Evolutionary conservation across 1,140 invertebrate species (phyloP).

Genomic region (Bacillus rossius): DNA sequence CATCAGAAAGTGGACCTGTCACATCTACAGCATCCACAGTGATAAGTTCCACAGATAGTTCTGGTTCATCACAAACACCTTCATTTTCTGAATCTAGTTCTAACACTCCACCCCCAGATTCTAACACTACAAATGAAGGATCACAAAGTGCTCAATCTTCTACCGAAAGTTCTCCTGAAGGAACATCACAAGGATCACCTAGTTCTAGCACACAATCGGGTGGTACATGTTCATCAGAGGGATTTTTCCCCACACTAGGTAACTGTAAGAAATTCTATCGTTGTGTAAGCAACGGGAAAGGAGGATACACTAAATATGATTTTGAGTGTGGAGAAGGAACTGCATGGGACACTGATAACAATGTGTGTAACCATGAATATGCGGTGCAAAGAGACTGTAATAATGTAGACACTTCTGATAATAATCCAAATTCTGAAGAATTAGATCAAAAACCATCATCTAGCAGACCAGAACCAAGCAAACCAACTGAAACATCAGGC

Average conservation of each 20-base stretch:
- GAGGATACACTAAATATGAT: conserved; percentile 51
- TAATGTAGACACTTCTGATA: too few species aligned
- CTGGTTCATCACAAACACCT: too few species aligned
- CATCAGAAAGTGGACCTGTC: too few species aligned
- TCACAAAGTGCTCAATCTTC: too few species aligned
- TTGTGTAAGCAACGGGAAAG: conserved; percentile 54
- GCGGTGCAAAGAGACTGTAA: conserved; percentile 22
- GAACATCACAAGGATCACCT: too few species aligned
- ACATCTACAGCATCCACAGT: too few species aligned
- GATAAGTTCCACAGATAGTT: too few species aligned
- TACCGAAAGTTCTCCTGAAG: too few species aligned
- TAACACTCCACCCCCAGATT: too few species aligned
- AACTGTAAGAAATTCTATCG: conserved; percentile 63
- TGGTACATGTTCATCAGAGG: conserved; percentile 24
- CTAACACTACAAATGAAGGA: too few species aligned
- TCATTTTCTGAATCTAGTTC: too few species aligned
- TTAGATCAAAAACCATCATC: conserved; percentile 13
- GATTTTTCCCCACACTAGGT: conserved; percentile 45
- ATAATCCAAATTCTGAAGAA: conserved; percentile 5
- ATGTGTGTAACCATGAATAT: conserved; percentile 55
- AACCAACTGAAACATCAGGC: not conserved
- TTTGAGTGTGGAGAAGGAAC: conserved; percentile 60
- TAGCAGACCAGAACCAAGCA: conserved; percentile 11
- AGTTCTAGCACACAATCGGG: too few species aligned
- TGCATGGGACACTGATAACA: conserved; percentile 54